Percentiles rank a stretch among this genome's conserved stretches.
Evolutionary conservation across 2,113 vertebrate species (phyloP).

Genomic region (Aleadryas rufinucha): DNA sequence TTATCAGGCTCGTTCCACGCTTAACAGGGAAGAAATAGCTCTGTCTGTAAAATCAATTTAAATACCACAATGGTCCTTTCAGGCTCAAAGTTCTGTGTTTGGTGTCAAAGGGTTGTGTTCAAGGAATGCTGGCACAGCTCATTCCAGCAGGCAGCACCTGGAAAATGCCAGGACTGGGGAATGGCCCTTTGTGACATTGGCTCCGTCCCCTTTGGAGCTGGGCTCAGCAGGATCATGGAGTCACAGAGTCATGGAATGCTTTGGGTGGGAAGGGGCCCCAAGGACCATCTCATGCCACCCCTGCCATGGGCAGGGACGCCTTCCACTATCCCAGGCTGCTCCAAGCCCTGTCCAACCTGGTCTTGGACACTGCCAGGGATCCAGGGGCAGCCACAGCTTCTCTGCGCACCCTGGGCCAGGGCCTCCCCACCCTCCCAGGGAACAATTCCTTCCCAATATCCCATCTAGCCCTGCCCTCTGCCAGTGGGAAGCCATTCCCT

Average conservation of each 20-base stretch:
- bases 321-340: background rate
- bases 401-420: background rate
- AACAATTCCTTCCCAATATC: background rate
- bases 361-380: background rate
- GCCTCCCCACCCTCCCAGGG: background rate
- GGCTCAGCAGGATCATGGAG: background rate
- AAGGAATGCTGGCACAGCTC: background rate
- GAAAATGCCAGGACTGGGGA: background rate
- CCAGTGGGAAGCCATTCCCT: background rate
- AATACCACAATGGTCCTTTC: background rate
- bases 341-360: background rate
- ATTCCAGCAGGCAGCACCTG: background rate
- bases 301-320: background rate
- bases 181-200: background rate
- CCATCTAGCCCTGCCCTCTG: background rate
- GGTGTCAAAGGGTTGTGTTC: background rate
- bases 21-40: background rate
- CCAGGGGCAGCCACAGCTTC: background rate
- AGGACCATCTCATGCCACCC: rapidly evolving
- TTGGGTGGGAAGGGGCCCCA: background rate
- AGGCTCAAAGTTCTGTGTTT: background rate
- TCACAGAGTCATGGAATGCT: background rate
- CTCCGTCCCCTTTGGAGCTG: background rate
- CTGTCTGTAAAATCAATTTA: background rate
- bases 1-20: background rate